Percentiles rank a stretch among this genome's conserved stretches.
These are phyloP conservation scores for Neolamprologus ventralis DNA, from an alignment of 2,113 vertebrate species.

Conservation along the genomic window DNA sequence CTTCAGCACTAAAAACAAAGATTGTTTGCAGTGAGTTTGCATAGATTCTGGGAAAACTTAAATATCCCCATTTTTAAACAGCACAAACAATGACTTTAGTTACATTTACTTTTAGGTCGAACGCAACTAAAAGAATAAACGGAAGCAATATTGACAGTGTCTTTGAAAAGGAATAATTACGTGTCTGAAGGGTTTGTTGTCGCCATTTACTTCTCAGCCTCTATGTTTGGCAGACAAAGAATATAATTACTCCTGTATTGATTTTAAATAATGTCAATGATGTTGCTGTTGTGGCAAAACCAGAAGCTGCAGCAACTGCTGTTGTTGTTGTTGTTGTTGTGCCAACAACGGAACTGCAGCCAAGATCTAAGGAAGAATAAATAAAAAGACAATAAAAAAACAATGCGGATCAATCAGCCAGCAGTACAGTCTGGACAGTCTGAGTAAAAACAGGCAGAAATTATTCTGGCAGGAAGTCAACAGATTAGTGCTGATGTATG, in stretches of 20 bases:
- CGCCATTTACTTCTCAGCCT: background rate
- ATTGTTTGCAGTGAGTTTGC: background rate
- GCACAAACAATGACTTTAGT: background rate
- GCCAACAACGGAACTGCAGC: background rate
- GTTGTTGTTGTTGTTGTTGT: background rate
- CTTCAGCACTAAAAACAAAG: background rate
- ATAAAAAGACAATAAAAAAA: background rate
- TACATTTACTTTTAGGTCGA: background rate
- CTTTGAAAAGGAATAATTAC: background rate
- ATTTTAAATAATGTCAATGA: constrained; percentile 6
- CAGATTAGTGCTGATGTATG: background rate
- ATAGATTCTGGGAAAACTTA: background rate
- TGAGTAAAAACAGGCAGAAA: background rate
- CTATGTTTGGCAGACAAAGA: background rate
- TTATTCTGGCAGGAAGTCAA: accelerated
- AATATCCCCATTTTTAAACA: background rate
- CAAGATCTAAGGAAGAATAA: background rate
- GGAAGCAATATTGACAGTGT: background rate
- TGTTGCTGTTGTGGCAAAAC: background rate
- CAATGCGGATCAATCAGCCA: background rate
- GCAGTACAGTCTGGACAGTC: background rate
- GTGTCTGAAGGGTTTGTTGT: background rate
- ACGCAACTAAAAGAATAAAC: background rate
- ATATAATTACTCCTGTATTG: constrained; percentile 20
- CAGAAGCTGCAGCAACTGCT: background rate